Conservation (phyloP, 2,888 invertebrate species). For the Xestobium rufovillosum region DNA sequence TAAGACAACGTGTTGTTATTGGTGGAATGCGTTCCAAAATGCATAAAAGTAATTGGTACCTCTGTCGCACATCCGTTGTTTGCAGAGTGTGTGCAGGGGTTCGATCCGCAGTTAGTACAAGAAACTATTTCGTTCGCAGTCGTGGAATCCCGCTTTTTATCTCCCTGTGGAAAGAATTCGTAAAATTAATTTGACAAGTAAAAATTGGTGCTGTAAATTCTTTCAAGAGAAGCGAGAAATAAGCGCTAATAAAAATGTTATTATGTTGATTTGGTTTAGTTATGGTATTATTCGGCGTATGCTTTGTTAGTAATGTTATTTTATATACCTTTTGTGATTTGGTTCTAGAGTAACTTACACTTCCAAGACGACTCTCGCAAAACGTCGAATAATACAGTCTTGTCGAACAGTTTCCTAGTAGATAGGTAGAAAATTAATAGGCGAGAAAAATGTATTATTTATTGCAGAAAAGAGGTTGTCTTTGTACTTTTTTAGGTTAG, state of each 20-base stretch:
- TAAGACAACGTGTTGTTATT: too few relatives aligned
- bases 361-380: slow-evolving; percentile 34
- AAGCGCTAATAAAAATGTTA: not conserved
- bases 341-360: slow-evolving; percentile 27
- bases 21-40: too few relatives aligned
- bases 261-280: not conserved
- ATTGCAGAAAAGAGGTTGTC: too few relatives aligned
- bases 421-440: slow-evolving; percentile 24
- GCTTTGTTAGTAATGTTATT: not conserved
- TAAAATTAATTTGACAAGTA: not conserved
- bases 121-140: slow-evolving; percentile 73
- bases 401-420: slow-evolving; percentile 37
- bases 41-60: slow-evolving; percentile 52
- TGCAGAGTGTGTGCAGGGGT: slow-evolving; percentile 77
- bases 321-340: not conserved
- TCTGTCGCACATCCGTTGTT: slow-evolving; percentile 83
- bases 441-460: too few relatives aligned
- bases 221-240: not conserved
- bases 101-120: slow-evolving; percentile 74
- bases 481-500: too few relatives aligned
- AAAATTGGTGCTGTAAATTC: not conserved
- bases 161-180: slow-evolving; percentile 54
- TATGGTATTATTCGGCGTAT: too few relatives aligned
- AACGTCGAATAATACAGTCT: slow-evolving; percentile 39
- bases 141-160: slow-evolving; percentile 76